phyloP scores from a whole-genome alignment of 92 coral and sea anemone genomes.

The Parazoanthus atlanticus region DNA sequence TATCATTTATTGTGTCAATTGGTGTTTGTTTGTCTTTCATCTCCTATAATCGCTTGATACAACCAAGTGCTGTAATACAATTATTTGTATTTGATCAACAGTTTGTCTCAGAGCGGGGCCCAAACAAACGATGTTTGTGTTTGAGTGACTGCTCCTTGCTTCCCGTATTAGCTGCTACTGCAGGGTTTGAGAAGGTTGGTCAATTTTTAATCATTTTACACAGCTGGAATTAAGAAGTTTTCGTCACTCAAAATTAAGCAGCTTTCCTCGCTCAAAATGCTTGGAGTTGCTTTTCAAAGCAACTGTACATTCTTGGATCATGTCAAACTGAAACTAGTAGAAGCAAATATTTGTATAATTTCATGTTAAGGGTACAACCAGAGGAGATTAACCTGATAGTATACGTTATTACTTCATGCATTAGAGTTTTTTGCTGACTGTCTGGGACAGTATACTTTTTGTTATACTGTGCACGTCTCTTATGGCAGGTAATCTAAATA shows the following conservation, averaged over 20 bases:
- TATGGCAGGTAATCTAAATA: no score
- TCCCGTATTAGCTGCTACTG: constrained; percentile 71
- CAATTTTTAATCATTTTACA: background rate
- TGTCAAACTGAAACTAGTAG: background rate
- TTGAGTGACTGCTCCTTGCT: constrained; percentile 87
- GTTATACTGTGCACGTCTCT: no score
- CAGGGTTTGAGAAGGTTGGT: constrained; percentile 86
- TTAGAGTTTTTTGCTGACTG: no score
- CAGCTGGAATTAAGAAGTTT: background rate
- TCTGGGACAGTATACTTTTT: no score
- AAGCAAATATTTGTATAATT: no score
- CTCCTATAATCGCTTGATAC: background rate
- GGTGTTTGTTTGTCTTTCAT: background rate
- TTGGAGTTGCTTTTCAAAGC: background rate
- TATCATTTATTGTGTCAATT: no score
- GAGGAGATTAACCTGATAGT: no score
- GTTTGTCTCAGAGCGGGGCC: constrained; percentile 67
- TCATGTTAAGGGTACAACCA: no score
- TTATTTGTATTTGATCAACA: constrained; percentile 12
- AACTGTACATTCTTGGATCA: background rate
- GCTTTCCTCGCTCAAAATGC: background rate
- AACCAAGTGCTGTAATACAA: background rate
- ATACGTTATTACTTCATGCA: background rate
- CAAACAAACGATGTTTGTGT: constrained; percentile 60
- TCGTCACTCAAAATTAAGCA: background rate